These are phyloP conservation scores for Palythoa heliodiscus DNA, from an alignment of 92 coral and sea anemone genomes.

Conservation along the genomic window DNA sequence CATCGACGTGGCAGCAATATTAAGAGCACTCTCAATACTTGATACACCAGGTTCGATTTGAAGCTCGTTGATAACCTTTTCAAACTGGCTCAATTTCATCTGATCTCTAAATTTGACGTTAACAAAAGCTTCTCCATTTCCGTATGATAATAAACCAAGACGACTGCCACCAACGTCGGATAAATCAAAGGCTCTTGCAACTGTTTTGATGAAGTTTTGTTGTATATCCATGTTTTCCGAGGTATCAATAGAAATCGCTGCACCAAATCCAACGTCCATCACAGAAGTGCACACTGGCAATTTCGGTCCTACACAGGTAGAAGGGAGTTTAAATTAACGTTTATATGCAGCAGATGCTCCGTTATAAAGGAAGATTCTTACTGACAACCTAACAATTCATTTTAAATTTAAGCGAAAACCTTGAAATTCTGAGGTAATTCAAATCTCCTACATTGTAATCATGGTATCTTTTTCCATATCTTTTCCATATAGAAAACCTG, in stretches of 20 bases:
- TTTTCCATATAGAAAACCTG: too few species aligned
- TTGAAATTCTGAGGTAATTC: too few species aligned
- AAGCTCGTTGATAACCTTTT: background rate
- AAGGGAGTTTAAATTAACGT: background rate
- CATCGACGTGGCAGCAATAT: slow-evolving; percentile 9
- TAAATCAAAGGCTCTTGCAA: slow-evolving; percentile 9
- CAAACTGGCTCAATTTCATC: slow-evolving; percentile 2
- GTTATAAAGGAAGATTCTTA: background rate
- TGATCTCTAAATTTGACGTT: slow-evolving; percentile 31
- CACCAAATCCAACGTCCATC: slow-evolving; percentile 23
- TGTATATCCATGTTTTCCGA: slow-evolving; percentile 18
- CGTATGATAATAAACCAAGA: slow-evolving; percentile 21
- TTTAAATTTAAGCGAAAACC: background rate
- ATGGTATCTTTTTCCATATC: too few species aligned
- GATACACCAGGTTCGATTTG: slow-evolving; percentile 11
- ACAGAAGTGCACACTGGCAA: background rate
- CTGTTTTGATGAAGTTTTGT: slow-evolving; percentile 23
- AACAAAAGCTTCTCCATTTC: slow-evolving; percentile 7
- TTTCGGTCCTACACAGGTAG: background rate
- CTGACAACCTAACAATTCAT: background rate
- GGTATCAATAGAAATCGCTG: slow-evolving; percentile 5
- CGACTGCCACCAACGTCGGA: slow-evolving; percentile 8
- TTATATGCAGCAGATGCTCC: background rate
- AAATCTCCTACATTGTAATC: too few species aligned
- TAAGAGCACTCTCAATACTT: slow-evolving; percentile 12